Evolutionary conservation across 2,888 invertebrate species (phyloP).

Genomic region (Aphidius colemani): DNA sequence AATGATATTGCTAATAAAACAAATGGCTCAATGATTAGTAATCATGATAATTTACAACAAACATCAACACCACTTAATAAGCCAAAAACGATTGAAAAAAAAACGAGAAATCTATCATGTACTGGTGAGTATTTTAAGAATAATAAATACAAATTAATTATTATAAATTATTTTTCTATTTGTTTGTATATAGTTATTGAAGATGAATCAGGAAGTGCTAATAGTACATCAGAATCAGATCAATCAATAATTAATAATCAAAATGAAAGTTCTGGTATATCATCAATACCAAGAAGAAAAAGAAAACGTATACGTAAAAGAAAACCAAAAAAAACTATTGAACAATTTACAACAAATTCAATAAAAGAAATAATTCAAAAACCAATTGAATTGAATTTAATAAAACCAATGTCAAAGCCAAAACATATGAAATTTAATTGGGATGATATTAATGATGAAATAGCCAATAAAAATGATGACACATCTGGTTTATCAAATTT

Average conservation of each 20-base stretch:
- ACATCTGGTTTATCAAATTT: background rate
- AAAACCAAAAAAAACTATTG: conserved; percentile 27
- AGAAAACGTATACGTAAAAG: conserved; percentile 33
- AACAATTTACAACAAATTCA: conserved; percentile 27
- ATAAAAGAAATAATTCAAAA: conserved; percentile 12
- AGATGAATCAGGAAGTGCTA: background rate
- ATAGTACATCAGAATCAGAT: conserved; percentile 1
- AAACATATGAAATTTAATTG: conserved; percentile 25
- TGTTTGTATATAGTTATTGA: too few relatives aligned
- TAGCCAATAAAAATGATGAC: background rate
- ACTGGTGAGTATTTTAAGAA: background rate
- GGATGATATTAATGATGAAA: conserved; percentile 7
- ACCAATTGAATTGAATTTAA: too few relatives aligned
- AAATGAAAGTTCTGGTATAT: conserved; percentile 6
- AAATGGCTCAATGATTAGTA: too few relatives aligned
- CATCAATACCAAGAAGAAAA: conserved; percentile 15
- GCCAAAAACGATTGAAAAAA: background rate
- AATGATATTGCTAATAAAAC: too few relatives aligned
- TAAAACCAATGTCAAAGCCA: background rate
- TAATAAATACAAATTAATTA: too few relatives aligned
- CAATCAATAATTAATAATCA: conserved; percentile 13
- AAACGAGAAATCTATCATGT: too few relatives aligned
- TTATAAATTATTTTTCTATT: too few relatives aligned
- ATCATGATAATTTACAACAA: too few relatives aligned
- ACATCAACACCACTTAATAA: background rate